Conservation (phyloP, 2,113 vertebrate species). For the Bubo blakistoni region DNA sequence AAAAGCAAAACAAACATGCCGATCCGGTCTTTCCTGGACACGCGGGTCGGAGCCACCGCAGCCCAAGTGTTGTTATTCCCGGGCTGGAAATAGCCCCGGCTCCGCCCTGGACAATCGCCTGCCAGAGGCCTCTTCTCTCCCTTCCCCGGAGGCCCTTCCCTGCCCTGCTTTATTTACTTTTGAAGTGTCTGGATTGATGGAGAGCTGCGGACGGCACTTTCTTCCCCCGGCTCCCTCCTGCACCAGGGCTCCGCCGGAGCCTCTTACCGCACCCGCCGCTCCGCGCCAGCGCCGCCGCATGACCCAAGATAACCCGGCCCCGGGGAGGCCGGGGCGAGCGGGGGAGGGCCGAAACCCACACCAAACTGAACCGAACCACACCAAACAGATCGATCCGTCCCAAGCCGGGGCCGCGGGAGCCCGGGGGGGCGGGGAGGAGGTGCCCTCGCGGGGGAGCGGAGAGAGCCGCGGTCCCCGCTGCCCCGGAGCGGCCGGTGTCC, state of each 20-base stretch:
- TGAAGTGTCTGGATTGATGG: constrained; percentile 29
- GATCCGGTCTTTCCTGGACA: constrained; percentile 56
- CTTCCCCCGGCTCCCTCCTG: not conserved
- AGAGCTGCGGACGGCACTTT: not conserved
- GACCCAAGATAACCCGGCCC: constrained; percentile 54
- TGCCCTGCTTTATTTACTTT: constrained; percentile 57
- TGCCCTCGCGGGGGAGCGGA: not conserved
- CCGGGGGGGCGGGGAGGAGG: not conserved
- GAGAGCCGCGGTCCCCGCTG: not conserved
- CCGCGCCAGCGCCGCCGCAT: not conserved
- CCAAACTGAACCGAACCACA: not conserved
- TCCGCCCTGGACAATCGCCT: constrained; percentile 39
- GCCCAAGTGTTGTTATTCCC: constrained; percentile 10
- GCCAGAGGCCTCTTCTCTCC: constrained; percentile 40
- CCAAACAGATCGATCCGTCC: not conserved
- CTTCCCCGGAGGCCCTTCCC: constrained; percentile 20
- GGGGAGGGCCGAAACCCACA: not conserved
- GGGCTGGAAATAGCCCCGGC: constrained; percentile 16
- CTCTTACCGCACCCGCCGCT: constrained; percentile 19
- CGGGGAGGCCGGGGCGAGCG: not conserved
- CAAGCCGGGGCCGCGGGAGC: not conserved
- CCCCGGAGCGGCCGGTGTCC: not conserved
- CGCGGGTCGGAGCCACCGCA: constrained; percentile 19
- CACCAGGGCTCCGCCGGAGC: not conserved
- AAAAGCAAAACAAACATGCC: constrained; percentile 56